Percentiles rank a stretch among this genome's conserved stretches.
These are phyloP conservation scores for Venustaconcha ellipsiformis DNA, from an alignment of 1,140 invertebrate genomes.

Conservation along the genomic window DNA sequence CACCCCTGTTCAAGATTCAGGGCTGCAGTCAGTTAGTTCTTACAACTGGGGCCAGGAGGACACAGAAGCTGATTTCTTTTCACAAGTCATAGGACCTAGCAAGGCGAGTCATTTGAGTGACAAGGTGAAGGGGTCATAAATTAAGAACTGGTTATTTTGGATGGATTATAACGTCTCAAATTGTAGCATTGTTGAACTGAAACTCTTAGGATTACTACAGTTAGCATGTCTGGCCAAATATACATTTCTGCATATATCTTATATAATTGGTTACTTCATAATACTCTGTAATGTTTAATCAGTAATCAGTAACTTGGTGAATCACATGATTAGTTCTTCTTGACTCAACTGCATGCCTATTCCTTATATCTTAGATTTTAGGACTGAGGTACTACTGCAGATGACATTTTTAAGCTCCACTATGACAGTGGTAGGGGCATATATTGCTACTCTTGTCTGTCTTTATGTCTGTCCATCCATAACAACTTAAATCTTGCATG, in stretches of 20 bases:
- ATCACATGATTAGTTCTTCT: too few relatives aligned
- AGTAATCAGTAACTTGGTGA: too few relatives aligned
- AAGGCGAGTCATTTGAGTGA: conserved; percentile 20
- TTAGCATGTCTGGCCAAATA: not conserved
- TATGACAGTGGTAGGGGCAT: too few relatives aligned
- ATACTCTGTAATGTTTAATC: too few relatives aligned
- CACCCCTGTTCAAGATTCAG: conserved; percentile 48
- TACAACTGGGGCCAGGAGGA: conserved; percentile 60
- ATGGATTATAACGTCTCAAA: not conserved
- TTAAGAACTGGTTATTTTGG: not conserved
- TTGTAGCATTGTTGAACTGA: not conserved
- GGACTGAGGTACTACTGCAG: too few relatives aligned
- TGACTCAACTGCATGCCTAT: too few relatives aligned
- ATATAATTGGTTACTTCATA: not conserved
- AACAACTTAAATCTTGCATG: too few relatives aligned
- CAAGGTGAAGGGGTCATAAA: not conserved
- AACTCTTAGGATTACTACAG: not conserved
- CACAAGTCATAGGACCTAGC: conserved; percentile 29
- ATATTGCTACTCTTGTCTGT: too few relatives aligned
- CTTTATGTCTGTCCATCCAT: too few relatives aligned
- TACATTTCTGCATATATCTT: not conserved
- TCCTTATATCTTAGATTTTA: too few relatives aligned
- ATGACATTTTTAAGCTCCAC: too few relatives aligned
- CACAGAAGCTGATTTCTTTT: conserved; percentile 54
- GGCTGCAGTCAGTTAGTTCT: conserved; percentile 49